Conservation (phyloP, 2,113 vertebrate species). For the Scartelaos histophorus region DNA sequence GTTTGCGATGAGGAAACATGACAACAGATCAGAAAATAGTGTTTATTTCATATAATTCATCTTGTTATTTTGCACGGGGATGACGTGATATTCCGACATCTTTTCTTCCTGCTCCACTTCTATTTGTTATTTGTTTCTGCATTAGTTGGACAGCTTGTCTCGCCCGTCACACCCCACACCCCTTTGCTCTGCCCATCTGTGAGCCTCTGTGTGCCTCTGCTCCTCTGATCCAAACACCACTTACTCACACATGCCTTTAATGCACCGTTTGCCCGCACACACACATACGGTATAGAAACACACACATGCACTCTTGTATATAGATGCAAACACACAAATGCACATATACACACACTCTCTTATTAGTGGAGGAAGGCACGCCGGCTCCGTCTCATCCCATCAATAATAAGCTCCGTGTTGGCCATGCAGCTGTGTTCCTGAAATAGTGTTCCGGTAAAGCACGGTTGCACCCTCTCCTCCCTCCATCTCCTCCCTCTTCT, state of each 20-base stretch:
- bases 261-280: slow-evolving; percentile 20
- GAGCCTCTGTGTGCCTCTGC: slow-evolving; percentile 5
- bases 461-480: background rate
- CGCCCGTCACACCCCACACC: slow-evolving; percentile 27
- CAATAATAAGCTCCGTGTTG: slow-evolving; percentile 61
- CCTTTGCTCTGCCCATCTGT: slow-evolving; percentile 3
- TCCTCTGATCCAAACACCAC: slow-evolving; percentile 35
- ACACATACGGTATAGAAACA: too few species aligned
- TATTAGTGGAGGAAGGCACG: slow-evolving; percentile 30
- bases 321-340: background rate
- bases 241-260: slow-evolving; percentile 37
- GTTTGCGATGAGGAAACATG: too few species aligned
- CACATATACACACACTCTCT: background rate
- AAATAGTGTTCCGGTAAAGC: slow-evolving; percentile 66
- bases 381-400: slow-evolving; percentile 46
- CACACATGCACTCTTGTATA: background rate
- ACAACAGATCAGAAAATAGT: too few species aligned
- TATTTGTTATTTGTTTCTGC: background rate
- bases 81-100: too few species aligned
- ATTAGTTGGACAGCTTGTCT: slow-evolving; percentile 43
- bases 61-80: too few species aligned
- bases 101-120: background rate
- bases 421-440: slow-evolving; percentile 64
- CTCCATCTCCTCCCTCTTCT: too few species aligned
- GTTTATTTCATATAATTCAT: too few species aligned